Conservation (phyloP, 1,140 invertebrate species). For the Drosophila repleta region DNA sequence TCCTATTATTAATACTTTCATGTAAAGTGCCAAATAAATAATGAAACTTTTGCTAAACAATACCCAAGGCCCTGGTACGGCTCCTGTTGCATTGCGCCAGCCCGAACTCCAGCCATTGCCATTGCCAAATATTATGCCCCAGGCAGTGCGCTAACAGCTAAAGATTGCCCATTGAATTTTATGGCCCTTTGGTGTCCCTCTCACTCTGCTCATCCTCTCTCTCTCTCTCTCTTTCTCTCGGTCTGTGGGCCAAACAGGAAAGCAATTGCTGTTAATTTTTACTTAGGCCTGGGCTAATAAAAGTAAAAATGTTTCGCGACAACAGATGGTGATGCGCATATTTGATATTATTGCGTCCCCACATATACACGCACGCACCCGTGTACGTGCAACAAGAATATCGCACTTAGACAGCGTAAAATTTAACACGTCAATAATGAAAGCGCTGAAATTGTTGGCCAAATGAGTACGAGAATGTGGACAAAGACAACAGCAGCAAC, state of each 20-base stretch:
- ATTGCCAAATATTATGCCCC: slow-evolving; percentile 60
- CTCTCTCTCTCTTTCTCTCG: not conserved
- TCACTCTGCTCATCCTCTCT: slow-evolving; percentile 6
- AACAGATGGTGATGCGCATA: slow-evolving; percentile 76
- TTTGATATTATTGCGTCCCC: slow-evolving; percentile 65
- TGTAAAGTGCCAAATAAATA: slow-evolving; percentile 53
- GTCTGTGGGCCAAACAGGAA: slow-evolving; percentile 23
- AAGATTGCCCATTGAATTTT: slow-evolving; percentile 78
- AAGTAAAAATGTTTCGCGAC: slow-evolving; percentile 59
- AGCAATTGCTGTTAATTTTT: slow-evolving; percentile 78
- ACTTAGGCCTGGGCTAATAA: slow-evolving; percentile 66
- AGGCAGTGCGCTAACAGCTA: slow-evolving; percentile 69
- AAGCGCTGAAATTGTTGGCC: slow-evolving; percentile 35
- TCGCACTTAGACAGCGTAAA: slow-evolving; percentile 58
- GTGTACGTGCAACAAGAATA: slow-evolving; percentile 25
- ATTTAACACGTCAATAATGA: slow-evolving; percentile 70
- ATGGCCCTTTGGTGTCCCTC: slow-evolving; percentile 64
- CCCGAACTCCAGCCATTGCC: not conserved
- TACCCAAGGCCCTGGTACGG: slow-evolving; percentile 26
- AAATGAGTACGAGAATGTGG: slow-evolving; percentile 4
- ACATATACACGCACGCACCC: not conserved
- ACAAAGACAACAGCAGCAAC: slow-evolving; percentile 5
- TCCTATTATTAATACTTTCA: slow-evolving; percentile 52
- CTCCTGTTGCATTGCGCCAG: slow-evolving; percentile 28
- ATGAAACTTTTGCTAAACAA: slow-evolving; percentile 47